These are phyloP conservation scores for Epinotia demarniana DNA, from an alignment of 2,888 invertebrate species.

Conservation along the genomic window DNA sequence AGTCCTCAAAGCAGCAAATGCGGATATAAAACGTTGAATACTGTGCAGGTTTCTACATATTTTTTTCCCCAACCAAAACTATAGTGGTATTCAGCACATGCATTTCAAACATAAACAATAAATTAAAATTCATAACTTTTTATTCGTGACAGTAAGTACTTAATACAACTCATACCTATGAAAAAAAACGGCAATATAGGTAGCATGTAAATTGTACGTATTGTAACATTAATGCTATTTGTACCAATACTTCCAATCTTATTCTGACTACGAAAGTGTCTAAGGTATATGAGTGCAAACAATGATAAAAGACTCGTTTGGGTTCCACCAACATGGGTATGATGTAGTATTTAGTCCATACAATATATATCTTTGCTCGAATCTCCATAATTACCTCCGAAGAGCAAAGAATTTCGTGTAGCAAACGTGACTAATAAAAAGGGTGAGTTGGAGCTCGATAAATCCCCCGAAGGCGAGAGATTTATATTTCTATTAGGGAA, in stretches of 20 bases:
- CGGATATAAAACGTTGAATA: too few relatives aligned
- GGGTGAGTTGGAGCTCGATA: slow-evolving; percentile 70
- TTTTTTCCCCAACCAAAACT: too few relatives aligned
- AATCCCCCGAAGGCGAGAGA: slow-evolving; percentile 69
- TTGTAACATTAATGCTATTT: too few relatives aligned
- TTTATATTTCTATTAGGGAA: slow-evolving; percentile 76
- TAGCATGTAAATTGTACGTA: too few relatives aligned
- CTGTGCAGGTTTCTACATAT: too few relatives aligned
- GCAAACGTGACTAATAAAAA: slow-evolving; percentile 77
- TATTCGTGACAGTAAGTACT: too few relatives aligned
- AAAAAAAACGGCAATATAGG: too few relatives aligned
- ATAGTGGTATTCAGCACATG: too few relatives aligned
- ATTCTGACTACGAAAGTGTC: background rate
- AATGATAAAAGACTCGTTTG: background rate
- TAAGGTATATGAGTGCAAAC: background rate
- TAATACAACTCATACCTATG: too few relatives aligned
- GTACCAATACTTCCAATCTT: too few relatives aligned
- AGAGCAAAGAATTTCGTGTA: slow-evolving; percentile 66
- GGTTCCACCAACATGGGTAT: slow-evolving; percentile 1
- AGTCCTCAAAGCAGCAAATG: too few relatives aligned
- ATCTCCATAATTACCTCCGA: slow-evolving; percentile 31
- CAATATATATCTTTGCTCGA: background rate
- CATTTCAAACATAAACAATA: background rate
- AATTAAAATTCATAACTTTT: background rate
- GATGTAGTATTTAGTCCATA: background rate